Evolutionary conservation across 2,888 invertebrate species (phyloP), one percentile per base, ranked within the genome.

Genomic region (Metacarcinus magister): DNA sequence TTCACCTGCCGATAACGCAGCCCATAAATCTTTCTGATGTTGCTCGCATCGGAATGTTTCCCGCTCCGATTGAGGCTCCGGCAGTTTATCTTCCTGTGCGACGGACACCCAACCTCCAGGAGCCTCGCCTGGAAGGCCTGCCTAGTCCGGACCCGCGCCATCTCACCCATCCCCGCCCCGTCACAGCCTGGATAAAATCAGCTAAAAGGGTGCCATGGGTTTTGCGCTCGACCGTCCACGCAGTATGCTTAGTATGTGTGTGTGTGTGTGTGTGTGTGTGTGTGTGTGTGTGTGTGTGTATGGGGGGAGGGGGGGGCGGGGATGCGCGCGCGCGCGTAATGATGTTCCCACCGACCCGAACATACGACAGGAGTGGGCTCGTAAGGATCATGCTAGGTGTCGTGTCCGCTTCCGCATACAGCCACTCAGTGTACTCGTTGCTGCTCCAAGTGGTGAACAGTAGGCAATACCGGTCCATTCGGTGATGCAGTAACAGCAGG

Each of bases 21-120:
- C 87, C 87, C 39, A 87, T 87, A 87, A 87, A 87, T 87, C 87
- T 87, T n/a, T 39, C 87, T 87, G 87, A 87, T 87, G 87, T 87
- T 39, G 87, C 87, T 87, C 87, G 87, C 87, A 87, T 87, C 39
- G 87, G 39, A 87, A 87, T 87, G 87, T 87, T 87, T 87, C 87
- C 19, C 87, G 87, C 87, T 87, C 87, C 87, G 87, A 87, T 87
- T 87, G 87, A 87, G 87, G 87, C 87, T 87, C 87, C 16, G 39
- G 87, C 39, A 87, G 87, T 87, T 87, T 39, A 87, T 87, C 87
- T 87, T 87, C 87, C 39, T 87, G 28, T 13, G 39, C 87, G 87
- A 87, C 87, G 87, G 87, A 87, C 87, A 39, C 39, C 39, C 87
- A 87, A 10, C 87, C 87, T 39, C 23, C 87, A 87, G 87, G 3